These are phyloP conservation scores for Archilochus colubris DNA, from an alignment of 2,113 vertebrate species.

Conservation along the genomic window DNA sequence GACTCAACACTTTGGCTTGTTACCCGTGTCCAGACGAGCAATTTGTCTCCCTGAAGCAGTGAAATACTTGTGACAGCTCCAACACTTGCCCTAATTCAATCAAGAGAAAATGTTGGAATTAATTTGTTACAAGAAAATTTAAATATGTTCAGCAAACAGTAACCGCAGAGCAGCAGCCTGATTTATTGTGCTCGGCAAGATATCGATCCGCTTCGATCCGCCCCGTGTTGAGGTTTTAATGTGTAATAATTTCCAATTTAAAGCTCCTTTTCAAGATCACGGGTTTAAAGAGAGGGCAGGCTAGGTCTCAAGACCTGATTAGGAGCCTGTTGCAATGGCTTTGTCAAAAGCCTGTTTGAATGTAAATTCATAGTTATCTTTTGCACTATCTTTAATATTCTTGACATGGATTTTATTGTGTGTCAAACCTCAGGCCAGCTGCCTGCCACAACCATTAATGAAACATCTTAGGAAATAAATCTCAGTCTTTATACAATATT, in stretches of 20 bases:
- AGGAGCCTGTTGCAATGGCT: conserved; percentile 94
- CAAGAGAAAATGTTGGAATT: conserved; percentile 99
- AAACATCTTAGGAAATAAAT: conserved; percentile 90
- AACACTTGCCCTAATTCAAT: conserved; percentile 99
- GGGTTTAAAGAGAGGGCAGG: conserved; percentile 94
- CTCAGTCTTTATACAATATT: conserved; percentile 84
- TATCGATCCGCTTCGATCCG: conserved; percentile 99
- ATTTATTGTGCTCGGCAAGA: conserved; percentile 98
- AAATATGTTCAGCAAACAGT: conserved; percentile 99
- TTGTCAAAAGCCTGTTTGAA: conserved; percentile 97
- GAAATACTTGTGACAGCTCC: conserved; percentile 99
- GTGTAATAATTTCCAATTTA: conserved; percentile 99
- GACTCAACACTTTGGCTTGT: conserved; percentile 99
- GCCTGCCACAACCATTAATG: conserved; percentile 87
- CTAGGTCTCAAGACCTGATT: conserved; percentile 89
- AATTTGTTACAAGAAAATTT: conserved; percentile 99
- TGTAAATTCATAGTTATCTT: conserved; percentile 95
- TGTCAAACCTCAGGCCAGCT: conserved; percentile 87
- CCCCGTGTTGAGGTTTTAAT: conserved; percentile 95
- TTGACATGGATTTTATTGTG: conserved; percentile 93
- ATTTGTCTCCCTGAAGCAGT: conserved; percentile 98
- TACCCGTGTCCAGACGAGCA: conserved; percentile 99
- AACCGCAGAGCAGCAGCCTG: conserved; percentile 92
- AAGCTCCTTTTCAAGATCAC: conserved; percentile 98
- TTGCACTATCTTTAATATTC: conserved; percentile 91